Base-by-base conservation (phyloP, 2,113 vertebrate genomes). In the Otocyon megalotis region DNA sequence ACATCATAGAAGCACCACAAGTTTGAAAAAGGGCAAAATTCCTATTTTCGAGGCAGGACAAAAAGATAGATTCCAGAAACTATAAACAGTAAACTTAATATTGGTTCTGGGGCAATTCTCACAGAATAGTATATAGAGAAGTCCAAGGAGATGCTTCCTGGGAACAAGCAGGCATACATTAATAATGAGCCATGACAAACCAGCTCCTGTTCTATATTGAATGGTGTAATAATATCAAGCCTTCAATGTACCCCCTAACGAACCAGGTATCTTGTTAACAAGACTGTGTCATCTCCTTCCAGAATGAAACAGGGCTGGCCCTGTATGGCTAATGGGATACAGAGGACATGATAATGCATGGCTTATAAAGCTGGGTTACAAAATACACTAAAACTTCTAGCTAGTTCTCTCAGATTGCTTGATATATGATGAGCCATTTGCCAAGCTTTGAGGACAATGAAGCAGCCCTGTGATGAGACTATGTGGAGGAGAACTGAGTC, bases 1-100 rank as follows among this genome's bases (percentile, higher is more conserved):
- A 35, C 12, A 91, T 2, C n/a, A 30, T 37, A 48, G 8, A 93
- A 91, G 8, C 13, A 7, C 0, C 53, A 53, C 35, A 65, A 53
- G 5, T 89, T 88, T 86, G 28, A 32, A 96, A 94, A 83, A 4
- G 82, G 28, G 60, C 20, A 88, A 95, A 65, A 74, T 67, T 88
- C 15, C 19, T 69, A 82, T 65, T 84, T 94, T 90, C 32, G 58
- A 92, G 96, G 93, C 7, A 63, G 14, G 54, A 63, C 3, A 87
- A 82, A 93, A 96, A 17, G 13, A 67, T 43, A 60, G 14, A 63
- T 71, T 74, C 12, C 14, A 95, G 48, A 93, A 80, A 89, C 43
- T 60, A 93, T 81, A 65, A 35, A 69, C 19, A 88, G 17, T 93
- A 85, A 76, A 62, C 30, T 86, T 96, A 24, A 69, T 96, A 20